These are phyloP conservation scores for Paguma larvata DNA, from an alignment of 2,797 vertebrate species.

Conservation along the genomic window DNA sequence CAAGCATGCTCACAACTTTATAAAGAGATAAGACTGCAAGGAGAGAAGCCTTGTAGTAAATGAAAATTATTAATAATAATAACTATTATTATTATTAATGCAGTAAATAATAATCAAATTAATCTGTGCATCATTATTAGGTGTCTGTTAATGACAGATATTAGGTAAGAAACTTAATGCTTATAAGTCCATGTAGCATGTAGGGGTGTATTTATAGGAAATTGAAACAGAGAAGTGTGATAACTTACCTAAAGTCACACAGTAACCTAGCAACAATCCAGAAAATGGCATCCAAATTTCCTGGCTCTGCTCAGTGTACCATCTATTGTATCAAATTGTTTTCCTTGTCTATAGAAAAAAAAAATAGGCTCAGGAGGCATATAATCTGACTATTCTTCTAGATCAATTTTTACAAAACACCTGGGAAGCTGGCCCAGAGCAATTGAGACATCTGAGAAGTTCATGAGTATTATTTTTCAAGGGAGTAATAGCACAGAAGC, in stretches of 20 bases:
- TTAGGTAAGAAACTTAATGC: background rate
- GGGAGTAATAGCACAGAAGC: slow-evolving; percentile 38
- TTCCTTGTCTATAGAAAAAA: slow-evolving; percentile 55
- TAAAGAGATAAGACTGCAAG: background rate
- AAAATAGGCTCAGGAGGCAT: slow-evolving; percentile 40
- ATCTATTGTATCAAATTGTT: slow-evolving; percentile 27
- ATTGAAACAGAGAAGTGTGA: slow-evolving; percentile 33
- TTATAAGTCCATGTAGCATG: background rate
- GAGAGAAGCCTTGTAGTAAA: background rate
- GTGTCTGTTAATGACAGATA: background rate
- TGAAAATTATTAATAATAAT: background rate
- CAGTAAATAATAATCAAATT: slow-evolving; percentile 8
- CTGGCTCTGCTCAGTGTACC: background rate
- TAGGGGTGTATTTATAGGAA: background rate
- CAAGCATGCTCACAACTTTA: background rate
- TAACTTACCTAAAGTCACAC: slow-evolving; percentile 8
- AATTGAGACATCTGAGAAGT: slow-evolving; percentile 72
- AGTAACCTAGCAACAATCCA: background rate
- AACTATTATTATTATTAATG: no score
- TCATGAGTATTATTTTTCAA: slow-evolving; percentile 78
- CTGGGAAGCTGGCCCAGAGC: slow-evolving; percentile 74
- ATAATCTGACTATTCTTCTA: slow-evolving; percentile 73
- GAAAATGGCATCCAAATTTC: slow-evolving; percentile 8
- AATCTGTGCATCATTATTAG: background rate
- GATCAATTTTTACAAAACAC: slow-evolving; percentile 72